Evolutionary conservation across 2,113 vertebrate genomes (phyloP), one percentile per base, ranked within the genome.

Genomic region (Rhinolophus ferrumequinum): DNA sequence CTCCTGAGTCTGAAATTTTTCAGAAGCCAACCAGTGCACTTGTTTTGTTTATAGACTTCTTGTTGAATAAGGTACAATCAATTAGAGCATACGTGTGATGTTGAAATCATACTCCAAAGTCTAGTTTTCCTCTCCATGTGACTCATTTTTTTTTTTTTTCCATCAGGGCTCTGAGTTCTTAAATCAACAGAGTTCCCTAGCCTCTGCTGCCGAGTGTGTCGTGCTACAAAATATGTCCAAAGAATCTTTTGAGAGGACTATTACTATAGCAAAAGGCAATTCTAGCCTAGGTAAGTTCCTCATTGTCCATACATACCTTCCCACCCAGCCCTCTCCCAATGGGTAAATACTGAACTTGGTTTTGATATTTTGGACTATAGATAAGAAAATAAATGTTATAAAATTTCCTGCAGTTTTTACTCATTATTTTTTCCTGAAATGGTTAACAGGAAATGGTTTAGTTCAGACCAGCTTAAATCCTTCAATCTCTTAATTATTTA

Each of bases 261-360:
- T 99, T 98, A 99, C 98, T 90, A 99, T 99, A 91, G 99, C 99
- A 98, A 99, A 99, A 99, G 99, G 99, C 99, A 99, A 99, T 98
- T 99, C 99, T 97, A 99, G 99, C 98, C 98, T 99, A 60, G 99
- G 99, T 99, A 98, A 98, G 98, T 97, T 80, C 54, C 6, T 54
- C n/a, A 66, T 6, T 4, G 94, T 95, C 24, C 47, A 60, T 4
- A 13, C 50, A 2, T 19, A 5, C 2, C 15, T 72, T 41, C 9
- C 77, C 35, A 26, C 41, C 26, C 15, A 62, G 16, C 0, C 2
- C 0, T 0, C 18, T 90, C 8, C 7, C 30, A 18, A 60, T 77
- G n/a, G 66, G 12, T 24, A 88, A 69, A 47, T 66, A 26, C 5
- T 75, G n/a, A 83, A 56, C 28, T n/a, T 56, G 24, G 33, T 64